Evolutionary conservation across 1,140 invertebrate species (phyloP).

Genomic region (Ridgeia piscesae): DNA sequence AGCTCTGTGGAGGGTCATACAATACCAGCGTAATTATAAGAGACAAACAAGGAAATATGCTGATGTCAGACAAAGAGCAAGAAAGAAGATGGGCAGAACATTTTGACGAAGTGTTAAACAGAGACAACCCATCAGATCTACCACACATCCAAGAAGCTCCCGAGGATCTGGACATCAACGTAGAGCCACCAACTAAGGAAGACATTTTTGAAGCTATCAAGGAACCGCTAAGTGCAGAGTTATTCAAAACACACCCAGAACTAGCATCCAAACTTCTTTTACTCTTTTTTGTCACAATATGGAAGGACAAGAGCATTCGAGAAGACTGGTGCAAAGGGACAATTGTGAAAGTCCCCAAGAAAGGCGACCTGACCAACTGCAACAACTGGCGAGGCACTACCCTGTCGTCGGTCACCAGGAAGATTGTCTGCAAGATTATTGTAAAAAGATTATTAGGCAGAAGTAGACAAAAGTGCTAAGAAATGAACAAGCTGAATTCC

Average conservation of each 20-base stretch:
- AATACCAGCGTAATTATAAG: not conserved
- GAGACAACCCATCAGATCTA: not conserved
- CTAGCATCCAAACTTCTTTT: not conserved
- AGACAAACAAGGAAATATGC: not conserved
- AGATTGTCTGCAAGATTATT: not conserved
- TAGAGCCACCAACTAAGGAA: slow-evolving; percentile 19
- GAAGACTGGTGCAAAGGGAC: not conserved
- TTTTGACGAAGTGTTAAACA: not conserved
- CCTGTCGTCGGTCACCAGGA: not conserved
- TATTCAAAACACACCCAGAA: slow-evolving; percentile 13
- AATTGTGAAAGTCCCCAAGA: not conserved
- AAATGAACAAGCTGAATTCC: not conserved
- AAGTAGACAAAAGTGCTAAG: not conserved
- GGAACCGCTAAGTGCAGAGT: slow-evolving; percentile 8
- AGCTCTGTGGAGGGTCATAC: not conserved
- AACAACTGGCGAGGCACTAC: not conserved
- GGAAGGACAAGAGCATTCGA: not conserved
- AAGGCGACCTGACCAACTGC: not conserved
- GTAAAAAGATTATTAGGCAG: not conserved
- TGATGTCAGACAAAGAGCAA: not conserved
- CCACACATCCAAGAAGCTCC: no score
- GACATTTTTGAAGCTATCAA: slow-evolving; percentile 23
- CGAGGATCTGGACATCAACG: no score
- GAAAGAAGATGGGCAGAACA: not conserved
- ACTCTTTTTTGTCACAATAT: not conserved